Conservation (phyloP, 2,113 vertebrate species). For the Meles meles region DNA sequence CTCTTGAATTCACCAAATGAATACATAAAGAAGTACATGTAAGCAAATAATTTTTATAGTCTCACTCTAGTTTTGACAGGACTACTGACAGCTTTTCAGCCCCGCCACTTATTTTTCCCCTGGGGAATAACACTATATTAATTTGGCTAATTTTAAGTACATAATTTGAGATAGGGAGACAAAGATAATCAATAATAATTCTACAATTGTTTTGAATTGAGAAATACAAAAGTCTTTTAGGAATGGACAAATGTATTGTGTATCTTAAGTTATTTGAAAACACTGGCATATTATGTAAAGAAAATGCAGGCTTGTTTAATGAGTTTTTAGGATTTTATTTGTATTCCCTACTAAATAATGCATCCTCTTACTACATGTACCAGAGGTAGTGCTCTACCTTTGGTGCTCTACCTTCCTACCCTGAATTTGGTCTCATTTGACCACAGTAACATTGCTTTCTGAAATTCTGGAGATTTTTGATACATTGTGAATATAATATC, state of each 20-base stretch:
- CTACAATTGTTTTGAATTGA: background rate
- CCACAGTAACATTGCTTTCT: background rate
- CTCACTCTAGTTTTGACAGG: background rate
- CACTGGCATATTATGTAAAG: background rate
- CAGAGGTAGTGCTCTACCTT: background rate
- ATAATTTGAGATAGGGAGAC: background rate
- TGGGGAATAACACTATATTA: background rate
- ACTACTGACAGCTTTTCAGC: background rate
- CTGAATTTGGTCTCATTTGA: background rate
- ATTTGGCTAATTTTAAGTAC: background rate
- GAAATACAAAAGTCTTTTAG: background rate
- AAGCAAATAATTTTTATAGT: background rate
- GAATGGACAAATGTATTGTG: background rate
- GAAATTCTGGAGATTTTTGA: background rate
- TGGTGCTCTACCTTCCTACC: rapidly evolving
- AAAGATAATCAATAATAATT: background rate
- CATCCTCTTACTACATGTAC: background rate
- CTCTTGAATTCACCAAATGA: background rate
- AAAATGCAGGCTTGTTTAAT: background rate
- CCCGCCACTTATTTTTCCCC: background rate
- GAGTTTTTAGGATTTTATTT: background rate
- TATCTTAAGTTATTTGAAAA: background rate
- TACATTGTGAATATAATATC: background rate
- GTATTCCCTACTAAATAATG: background rate
- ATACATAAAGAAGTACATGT: background rate